Percentiles rank a stretch among this genome's conserved stretches.
These are phyloP conservation scores for Clarias platycephalus DNA, from an alignment of 2,797 vertebrate genomes.

Conservation along the genomic window DNA sequence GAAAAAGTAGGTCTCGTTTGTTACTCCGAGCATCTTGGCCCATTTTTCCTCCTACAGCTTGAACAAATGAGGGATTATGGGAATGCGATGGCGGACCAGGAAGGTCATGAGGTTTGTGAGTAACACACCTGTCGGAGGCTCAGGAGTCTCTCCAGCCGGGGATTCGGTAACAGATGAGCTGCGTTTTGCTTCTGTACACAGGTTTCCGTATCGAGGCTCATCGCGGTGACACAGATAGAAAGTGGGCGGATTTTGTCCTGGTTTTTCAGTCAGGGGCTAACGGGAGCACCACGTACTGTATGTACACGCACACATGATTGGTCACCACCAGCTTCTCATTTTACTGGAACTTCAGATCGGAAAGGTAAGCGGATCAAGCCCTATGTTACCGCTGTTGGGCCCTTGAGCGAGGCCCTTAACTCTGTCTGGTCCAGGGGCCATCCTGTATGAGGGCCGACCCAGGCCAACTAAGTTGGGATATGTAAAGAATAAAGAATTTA, in stretches of 20 bases:
- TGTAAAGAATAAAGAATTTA: too few relatives aligned
- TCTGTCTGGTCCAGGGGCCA: too few relatives aligned
- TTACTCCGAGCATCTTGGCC: slow-evolving; percentile 53
- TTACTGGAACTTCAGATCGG: slow-evolving; percentile 15
- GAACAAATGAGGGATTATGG: slow-evolving; percentile 17
- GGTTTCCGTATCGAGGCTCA: slow-evolving; percentile 28
- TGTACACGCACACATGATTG: not conserved
- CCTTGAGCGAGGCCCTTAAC: too few relatives aligned
- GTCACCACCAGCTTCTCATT: slow-evolving; percentile 27
- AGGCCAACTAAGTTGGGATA: too few relatives aligned
- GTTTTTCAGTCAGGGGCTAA: not conserved
- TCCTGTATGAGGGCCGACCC: too few relatives aligned
- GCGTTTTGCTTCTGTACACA: not conserved
- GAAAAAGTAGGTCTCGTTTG: slow-evolving; percentile 69
- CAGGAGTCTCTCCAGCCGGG: not conserved
- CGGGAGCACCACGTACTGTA: slow-evolving; percentile 20
- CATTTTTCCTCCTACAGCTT: slow-evolving; percentile 10
- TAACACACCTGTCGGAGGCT: slow-evolving; percentile 35
- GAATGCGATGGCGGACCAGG: slow-evolving; percentile 18
- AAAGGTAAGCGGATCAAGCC: too few relatives aligned
- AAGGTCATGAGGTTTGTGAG: slow-evolving; percentile 35
- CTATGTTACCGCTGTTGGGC: too few relatives aligned
- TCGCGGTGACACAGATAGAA: slow-evolving; percentile 44
- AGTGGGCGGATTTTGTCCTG: not conserved
- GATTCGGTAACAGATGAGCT: slow-evolving; percentile 23